phyloP scores from a whole-genome alignment of 2,888 invertebrate species.

The Lepas anatifera region DNA sequence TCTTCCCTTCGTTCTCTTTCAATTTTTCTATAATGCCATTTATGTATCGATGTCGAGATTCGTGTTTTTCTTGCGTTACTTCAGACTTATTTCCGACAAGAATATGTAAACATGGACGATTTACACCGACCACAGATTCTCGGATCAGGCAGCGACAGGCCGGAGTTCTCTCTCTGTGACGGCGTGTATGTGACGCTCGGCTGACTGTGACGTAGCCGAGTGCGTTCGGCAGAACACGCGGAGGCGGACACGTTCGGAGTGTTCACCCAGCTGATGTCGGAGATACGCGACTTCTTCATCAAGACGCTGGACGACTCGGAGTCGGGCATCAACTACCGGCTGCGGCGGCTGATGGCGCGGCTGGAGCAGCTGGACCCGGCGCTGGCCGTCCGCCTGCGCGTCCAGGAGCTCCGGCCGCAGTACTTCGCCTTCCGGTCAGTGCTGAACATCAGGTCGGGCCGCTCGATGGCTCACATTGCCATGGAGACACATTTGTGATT shows the following conservation, averaged over 20 bases:
- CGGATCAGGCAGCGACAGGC: no score
- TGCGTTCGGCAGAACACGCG: slow-evolving; percentile 54
- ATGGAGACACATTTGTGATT: no score
- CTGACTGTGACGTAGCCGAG: not conserved
- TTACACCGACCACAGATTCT: no score
- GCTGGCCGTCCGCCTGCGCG: slow-evolving; percentile 61
- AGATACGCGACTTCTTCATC: slow-evolving; percentile 94
- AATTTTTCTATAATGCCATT: no score
- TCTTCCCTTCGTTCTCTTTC: no score
- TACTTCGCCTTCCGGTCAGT: slow-evolving; percentile 82
- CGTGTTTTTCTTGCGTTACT: no score
- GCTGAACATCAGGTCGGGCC: no score
- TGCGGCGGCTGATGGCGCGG: slow-evolving; percentile 64
- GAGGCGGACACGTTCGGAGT: slow-evolving; percentile 98
- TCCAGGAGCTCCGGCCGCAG: slow-evolving; percentile 82
- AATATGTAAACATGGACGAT: no score
- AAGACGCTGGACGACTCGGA: slow-evolving; percentile 87
- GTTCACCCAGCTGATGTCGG: slow-evolving; percentile 95
- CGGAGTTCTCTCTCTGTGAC: not conserved
- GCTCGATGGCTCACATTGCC: no score
- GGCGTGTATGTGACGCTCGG: not conserved
- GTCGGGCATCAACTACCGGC: slow-evolving; percentile 80
- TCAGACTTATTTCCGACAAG: no score
- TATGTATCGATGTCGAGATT: no score
- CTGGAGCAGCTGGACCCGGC: slow-evolving; percentile 62